Percentiles rank a stretch among this genome's conserved stretches.
Evolutionary conservation across 1,140 invertebrate species (phyloP).

Genomic region (Solenopsis invicta): DNA sequence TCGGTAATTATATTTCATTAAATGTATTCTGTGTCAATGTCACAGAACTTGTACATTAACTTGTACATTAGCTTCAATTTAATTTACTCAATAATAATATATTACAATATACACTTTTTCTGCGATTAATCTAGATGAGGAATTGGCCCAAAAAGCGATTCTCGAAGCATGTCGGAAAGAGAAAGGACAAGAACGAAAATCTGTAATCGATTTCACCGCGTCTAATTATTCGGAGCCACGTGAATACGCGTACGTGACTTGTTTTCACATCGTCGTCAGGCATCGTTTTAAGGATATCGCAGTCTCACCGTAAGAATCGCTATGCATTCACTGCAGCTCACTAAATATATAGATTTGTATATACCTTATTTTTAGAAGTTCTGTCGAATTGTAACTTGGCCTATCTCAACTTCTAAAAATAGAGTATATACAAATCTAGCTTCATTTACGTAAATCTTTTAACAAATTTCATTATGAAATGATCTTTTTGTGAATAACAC

Average conservation of each 20-base stretch:
- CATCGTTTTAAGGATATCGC: slow-evolving; percentile 18
- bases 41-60: background rate
- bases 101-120: background rate
- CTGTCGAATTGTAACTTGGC: too few relatives aligned
- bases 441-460: background rate
- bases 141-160: background rate
- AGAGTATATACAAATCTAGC: too few relatives aligned
- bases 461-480: background rate
- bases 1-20: background rate
- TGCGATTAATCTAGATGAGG: background rate
- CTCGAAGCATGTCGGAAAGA: slow-evolving; percentile 5
- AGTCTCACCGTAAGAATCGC: background rate
- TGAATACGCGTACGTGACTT: slow-evolving; percentile 42
- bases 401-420: too few relatives aligned
- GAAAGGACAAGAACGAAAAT: background rate
- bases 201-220: slow-evolving; percentile 50
- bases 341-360: background rate
- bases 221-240: slow-evolving; percentile 51
- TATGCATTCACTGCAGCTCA: background rate
- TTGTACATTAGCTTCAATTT: background rate
- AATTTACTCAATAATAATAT: background rate
- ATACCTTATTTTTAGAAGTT: background rate
- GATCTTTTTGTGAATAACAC: background rate
- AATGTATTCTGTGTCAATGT: too few relatives aligned
- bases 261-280: slow-evolving; percentile 7